These are phyloP conservation scores for Toxotes lorentzi DNA, from an alignment of 2,797 vertebrate species.

Conservation along the genomic window DNA sequence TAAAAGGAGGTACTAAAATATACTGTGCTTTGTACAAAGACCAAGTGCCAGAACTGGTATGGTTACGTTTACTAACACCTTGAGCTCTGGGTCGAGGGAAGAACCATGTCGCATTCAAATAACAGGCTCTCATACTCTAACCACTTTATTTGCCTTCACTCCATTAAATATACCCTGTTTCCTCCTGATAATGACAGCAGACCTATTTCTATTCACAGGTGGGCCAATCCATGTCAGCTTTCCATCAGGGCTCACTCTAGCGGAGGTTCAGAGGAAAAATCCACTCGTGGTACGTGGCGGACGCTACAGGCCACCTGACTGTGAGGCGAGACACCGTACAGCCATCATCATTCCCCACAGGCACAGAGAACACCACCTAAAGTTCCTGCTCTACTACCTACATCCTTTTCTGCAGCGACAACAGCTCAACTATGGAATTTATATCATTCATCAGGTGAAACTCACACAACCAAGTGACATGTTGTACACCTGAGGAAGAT, in stretches of 20 bases:
- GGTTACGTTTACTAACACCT: background rate
- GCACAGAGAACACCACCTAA: slow-evolving; percentile 85
- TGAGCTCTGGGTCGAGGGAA: background rate
- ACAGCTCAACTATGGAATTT: slow-evolving; percentile 88
- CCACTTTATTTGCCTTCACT: slow-evolving; percentile 40
- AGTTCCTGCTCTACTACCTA: slow-evolving; percentile 87
- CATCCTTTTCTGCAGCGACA: slow-evolving; percentile 89
- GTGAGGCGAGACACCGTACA: slow-evolving; percentile 82
- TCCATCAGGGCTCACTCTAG: slow-evolving; percentile 81
- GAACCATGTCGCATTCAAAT: slow-evolving; percentile 2
- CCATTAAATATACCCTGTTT: background rate
- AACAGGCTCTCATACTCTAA: fast-evolving
- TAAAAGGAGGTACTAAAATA: too few relatives aligned
- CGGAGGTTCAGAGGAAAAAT: slow-evolving; percentile 83
- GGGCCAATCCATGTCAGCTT: slow-evolving; percentile 88
- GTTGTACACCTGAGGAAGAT: background rate
- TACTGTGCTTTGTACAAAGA: too few relatives aligned
- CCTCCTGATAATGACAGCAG: background rate
- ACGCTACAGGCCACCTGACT: slow-evolving; percentile 86
- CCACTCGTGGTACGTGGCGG: slow-evolving; percentile 84
- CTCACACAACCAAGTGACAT: background rate
- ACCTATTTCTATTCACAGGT: slow-evolving; percentile 63
- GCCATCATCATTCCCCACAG: slow-evolving; percentile 88
- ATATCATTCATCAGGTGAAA: slow-evolving; percentile 88
- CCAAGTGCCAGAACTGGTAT: background rate